Evolutionary conservation across 2,888 invertebrate genomes (phyloP).

Genomic region (Prosopocoilus inquinatus): DNA sequence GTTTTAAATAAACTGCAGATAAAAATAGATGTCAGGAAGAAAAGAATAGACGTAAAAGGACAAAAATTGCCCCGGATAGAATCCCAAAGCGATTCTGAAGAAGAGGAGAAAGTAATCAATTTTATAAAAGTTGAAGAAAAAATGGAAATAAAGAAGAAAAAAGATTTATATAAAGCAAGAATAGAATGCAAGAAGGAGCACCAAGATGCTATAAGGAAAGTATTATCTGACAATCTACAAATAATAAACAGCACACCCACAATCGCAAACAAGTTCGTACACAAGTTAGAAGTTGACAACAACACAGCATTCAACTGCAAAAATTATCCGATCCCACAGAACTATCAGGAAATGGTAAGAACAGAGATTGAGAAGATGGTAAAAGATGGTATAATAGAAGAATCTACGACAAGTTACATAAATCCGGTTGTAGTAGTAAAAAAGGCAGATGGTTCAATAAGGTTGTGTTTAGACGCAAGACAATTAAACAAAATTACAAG

Average conservation of each 20-base stretch:
- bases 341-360: too few relatives aligned
- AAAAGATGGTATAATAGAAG: background rate
- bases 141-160: background rate
- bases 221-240: background rate
- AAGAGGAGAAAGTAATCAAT: background rate
- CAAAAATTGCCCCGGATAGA: background rate
- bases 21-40: too few relatives aligned
- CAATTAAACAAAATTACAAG: constrained; percentile 5
- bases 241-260: background rate
- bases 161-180: background rate
- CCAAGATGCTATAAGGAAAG: background rate
- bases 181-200: background rate
- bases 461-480: constrained; percentile 10
- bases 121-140: background rate
- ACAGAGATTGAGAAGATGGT: too few relatives aligned
- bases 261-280: background rate
- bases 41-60: background rate
- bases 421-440: constrained; percentile 10
- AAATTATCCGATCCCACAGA: too few relatives aligned
- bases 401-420: background rate
- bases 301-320: too few relatives aligned
- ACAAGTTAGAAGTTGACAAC: background rate
- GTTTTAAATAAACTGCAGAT: background rate
- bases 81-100: background rate
- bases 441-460: too few relatives aligned